Base-by-base conservation (phyloP, 2,888 invertebrate species). In the Rosalia funebris region DNA sequence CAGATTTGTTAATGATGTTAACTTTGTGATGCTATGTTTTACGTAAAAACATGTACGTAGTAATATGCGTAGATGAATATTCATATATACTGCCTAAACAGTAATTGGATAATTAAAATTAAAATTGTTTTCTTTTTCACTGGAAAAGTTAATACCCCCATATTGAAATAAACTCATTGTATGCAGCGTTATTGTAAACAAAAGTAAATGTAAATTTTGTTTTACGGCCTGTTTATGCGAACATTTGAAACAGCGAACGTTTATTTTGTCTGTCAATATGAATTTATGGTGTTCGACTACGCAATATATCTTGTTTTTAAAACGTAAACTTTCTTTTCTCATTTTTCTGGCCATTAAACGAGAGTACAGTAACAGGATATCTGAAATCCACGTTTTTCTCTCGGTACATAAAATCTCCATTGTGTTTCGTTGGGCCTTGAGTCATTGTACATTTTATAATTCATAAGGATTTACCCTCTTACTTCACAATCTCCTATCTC, bases 321-420 rank as follows among this genome's bases (percentile, higher is more conserved):
- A 62, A 53, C 48, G 31, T 39, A 45, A 31, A 53, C 46, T 70
- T 73, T 66, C 71, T 63, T 70, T 73, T 66, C 71, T 63, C 70
- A 65, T 70, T 73, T 73, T 74, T 73, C 72, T 72, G 68, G 71
- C 64, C 71, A 75, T 75, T 73, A 73, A 70, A 72, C 71, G 67
- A 60, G 72, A 73, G n/a, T n/a, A 75, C 71, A 71, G 69, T 72
- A 72, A 74, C 71, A 66, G 73, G 74, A 73, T 75, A 74, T 70
- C 63, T 62, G 59, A 71, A 72, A 74, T 74, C 72, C 69, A 69
- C 64, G 71, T 69, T 67, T 70, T 70, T 62, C 70, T 60, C 63
- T 60, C 66, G 68, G 66, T 69, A 70, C 68, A 69, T 68, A 69
- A 73, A 73, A 69, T 71, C 72, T 68, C 71, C 60, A 73, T 75